Percentiles rank a stretch among this genome's conserved stretches.
phyloP scores from a whole-genome alignment of 1,140 invertebrate species.

The Formica selysi region DNA sequence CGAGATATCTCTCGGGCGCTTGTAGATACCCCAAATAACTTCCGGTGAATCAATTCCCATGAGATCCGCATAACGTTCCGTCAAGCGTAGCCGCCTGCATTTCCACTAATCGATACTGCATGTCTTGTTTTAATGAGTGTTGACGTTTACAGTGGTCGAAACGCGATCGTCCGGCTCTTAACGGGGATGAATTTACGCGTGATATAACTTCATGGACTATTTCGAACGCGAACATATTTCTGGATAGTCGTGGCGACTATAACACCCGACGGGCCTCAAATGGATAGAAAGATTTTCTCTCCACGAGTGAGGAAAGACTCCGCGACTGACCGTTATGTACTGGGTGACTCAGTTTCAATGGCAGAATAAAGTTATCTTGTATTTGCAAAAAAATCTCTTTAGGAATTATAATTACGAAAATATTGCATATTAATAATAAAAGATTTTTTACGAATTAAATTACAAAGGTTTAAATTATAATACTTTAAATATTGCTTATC shows the following conservation, averaged over 20 bases:
- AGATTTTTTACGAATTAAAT: neutral
- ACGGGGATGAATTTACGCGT: conserved; percentile 46
- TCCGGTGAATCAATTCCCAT: conserved; percentile 41
- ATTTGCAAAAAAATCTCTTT: neutral
- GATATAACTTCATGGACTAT: conserved; percentile 37
- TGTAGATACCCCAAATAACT: conserved; percentile 33
- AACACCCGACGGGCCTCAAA: conserved; percentile 2
- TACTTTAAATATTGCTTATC: neutral
- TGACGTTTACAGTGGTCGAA: conserved; percentile 43
- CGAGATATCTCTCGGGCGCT: conserved; percentile 11
- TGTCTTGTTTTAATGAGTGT: conserved; percentile 55
- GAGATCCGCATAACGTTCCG: conserved; percentile 43
- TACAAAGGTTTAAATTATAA: neutral
- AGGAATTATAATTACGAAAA: neutral
- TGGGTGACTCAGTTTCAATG: neutral
- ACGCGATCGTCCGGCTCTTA: conserved; percentile 48
- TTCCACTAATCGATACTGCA: conserved; percentile 42
- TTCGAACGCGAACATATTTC: conserved; percentile 18
- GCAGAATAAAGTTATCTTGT: neutral
- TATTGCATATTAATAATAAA: neutral
- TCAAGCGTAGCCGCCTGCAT: conserved; percentile 35
- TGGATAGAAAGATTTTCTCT: conserved; percentile 24
- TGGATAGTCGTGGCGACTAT: neutral
- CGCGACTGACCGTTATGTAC: conserved; percentile 3
- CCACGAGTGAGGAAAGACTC: neutral